Conservation (phyloP, 1,140 invertebrate genomes). For the Steinernema feltiae region DNA sequence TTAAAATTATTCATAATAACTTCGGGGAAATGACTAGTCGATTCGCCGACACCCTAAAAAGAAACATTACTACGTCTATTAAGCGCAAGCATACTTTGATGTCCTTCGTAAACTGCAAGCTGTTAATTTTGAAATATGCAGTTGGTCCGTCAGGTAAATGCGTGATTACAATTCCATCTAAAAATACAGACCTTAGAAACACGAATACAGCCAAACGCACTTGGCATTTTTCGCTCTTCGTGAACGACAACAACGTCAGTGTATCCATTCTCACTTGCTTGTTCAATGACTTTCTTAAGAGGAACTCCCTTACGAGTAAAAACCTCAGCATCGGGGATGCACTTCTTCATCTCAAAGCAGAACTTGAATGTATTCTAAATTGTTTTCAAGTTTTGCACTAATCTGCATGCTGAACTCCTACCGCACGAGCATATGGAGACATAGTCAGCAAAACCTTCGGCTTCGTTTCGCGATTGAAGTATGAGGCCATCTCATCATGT, state of each 20-base stretch:
- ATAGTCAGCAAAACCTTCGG: constrained; percentile 93
- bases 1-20: constrained; percentile 92
- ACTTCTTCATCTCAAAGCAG: constrained; percentile 77
- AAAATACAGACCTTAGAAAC: constrained; percentile 36
- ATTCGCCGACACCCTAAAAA: constrained; percentile 47
- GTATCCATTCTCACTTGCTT: constrained; percentile 70
- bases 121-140: constrained; percentile 69
- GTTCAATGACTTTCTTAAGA: constrained; percentile 83
- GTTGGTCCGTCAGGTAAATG: constrained; percentile 93
- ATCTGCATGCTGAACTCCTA: constrained; percentile 55
- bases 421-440: constrained; percentile 77
- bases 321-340: constrained; percentile 81
- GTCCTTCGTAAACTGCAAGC: constrained; percentile 61
- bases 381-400: constrained; percentile 25
- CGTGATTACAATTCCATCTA: constrained; percentile 77
- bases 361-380: constrained; percentile 79
- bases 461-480: constrained; percentile 75
- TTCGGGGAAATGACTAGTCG: constrained; percentile 68
- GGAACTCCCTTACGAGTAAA: constrained; percentile 74
- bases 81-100: constrained; percentile 58
- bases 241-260: constrained; percentile 88
- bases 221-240: constrained; percentile 82
- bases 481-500: constrained; percentile 78
- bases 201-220: constrained; percentile 58
- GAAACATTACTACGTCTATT: not conserved